Evolutionary conservation across 2,888 invertebrate species (phyloP), one percentile per base, ranked within the genome.

Genomic region (Plagiodera versicolora): DNA sequence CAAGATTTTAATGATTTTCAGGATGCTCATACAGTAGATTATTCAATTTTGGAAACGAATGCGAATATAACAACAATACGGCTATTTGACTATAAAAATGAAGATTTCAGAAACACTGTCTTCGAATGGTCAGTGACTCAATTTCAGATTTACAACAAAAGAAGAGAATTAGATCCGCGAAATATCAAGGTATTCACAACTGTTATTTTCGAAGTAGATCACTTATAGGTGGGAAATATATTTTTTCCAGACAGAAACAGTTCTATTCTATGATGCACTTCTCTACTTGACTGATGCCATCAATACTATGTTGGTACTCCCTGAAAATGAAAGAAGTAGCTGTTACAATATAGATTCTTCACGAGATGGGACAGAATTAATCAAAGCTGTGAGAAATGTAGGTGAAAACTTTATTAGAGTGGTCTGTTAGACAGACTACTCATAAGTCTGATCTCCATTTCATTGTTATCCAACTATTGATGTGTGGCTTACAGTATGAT

Each of bases 31-130:
- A 87, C 85, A 8, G 72, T 89, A 4, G 83, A 89, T 66, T 81
- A 87, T 57, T 80, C 81, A 19, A 79, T 81, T 11, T 83, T 90
- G 50, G 83, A 85, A 56, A 83, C 86, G 0, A 84, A 84, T 60
- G 87, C 88, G 0, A 90, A 90, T 71, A 87, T 92, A 1, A 89
- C 90, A 0, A 87, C 89, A 0, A 81, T 90, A 64, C 83, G 88
- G 69, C 74, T 91, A 60, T 83, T 90, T 0, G 84, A 86, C 70
- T 80, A 84, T 24, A 80, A 83, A 0, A 83, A 82, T 61, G 79
- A 82, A 1, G 82, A 83, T 65, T 82, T 86, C 6, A 46, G 50
- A 48, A 67, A 49, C 44, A 58, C 62, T 14, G 48, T 74, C n/a
- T 56, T 49, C 20, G 67, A 62, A 53, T 70, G 70, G 70, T 57